Evolutionary conservation across 53 echinoderm and acorn worm genomes (phyloP).

Genomic region (Stichopus horrens): DNA sequence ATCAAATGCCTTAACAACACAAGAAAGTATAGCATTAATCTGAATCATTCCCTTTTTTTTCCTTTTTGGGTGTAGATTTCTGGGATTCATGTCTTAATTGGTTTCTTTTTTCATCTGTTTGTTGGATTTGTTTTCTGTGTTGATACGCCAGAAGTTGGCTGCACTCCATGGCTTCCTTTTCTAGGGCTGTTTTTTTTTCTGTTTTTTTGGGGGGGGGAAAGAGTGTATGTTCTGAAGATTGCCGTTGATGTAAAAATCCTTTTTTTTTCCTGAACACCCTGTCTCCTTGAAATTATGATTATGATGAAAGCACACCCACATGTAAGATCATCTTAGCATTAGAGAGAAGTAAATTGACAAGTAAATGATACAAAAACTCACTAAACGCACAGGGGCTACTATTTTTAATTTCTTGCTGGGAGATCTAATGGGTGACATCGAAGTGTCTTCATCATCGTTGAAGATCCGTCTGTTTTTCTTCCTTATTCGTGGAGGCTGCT

Average conservation of each 20-base stretch:
- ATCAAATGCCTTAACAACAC: too few relatives aligned
- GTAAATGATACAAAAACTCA: conserved; percentile 41
- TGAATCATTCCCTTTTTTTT: too few relatives aligned
- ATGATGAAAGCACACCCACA: background rate
- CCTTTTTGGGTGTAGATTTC: too few relatives aligned
- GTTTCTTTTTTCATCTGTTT: too few relatives aligned
- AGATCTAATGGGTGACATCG: conserved; percentile 80
- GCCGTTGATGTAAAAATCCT: background rate
- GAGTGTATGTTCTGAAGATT: background rate
- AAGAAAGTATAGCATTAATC: too few relatives aligned
- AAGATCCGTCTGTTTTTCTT: conserved; percentile 88
- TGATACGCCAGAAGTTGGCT: too few relatives aligned
- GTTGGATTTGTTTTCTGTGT: too few relatives aligned
- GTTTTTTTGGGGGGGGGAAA: background rate
- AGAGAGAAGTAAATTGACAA: too few relatives aligned
- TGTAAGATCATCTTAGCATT: too few relatives aligned
- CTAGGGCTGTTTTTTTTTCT: background rate
- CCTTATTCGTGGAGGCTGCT: conserved; percentile 78
- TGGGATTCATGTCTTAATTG: too few relatives aligned
- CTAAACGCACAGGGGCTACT: conserved; percentile 60
- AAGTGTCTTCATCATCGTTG: conserved; percentile 92
- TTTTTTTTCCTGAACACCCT: background rate
- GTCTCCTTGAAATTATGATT: background rate
- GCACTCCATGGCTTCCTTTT: too few relatives aligned
- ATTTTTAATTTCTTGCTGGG: conserved; percentile 71